These are phyloP conservation scores for Percina caprodes DNA, from an alignment of 2,113 vertebrate species.

Conservation along the genomic window DNA sequence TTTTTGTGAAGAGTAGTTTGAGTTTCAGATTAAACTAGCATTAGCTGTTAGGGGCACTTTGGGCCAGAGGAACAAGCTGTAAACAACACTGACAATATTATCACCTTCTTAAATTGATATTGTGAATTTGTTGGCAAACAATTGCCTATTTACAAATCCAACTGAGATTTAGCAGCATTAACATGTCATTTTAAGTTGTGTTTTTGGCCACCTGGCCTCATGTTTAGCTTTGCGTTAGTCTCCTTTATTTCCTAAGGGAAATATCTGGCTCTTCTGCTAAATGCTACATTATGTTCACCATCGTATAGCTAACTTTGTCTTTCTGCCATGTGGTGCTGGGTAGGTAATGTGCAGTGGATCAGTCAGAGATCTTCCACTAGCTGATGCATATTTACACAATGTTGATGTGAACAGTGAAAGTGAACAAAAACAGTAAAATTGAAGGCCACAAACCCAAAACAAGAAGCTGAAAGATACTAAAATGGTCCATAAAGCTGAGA, in stretches of 20 bases:
- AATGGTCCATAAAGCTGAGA: background rate
- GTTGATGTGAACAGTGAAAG: background rate
- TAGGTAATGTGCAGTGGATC: background rate
- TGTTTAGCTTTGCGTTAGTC: background rate
- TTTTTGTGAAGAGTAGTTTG: background rate
- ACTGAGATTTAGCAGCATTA: background rate
- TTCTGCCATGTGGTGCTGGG: background rate
- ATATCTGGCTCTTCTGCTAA: background rate
- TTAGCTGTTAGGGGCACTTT: background rate
- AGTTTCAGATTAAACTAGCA: background rate
- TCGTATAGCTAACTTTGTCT: no score
- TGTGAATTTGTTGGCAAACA: background rate
- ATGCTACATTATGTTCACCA: background rate
- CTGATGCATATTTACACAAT: background rate
- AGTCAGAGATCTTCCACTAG: no score
- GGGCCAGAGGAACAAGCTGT: background rate
- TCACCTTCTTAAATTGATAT: background rate
- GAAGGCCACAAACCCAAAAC: background rate
- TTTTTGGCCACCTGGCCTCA: background rate
- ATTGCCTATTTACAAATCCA: background rate
- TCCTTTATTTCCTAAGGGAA: background rate
- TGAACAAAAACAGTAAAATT: background rate
- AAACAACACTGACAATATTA: background rate
- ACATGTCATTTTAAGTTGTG: background rate
- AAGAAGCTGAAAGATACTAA: background rate